A percentile compares a stretch with the other conserved stretches of the same genome.
Conservation (phyloP, 2,797 vertebrate genomes). For the Decapterus maruadsi region DNA sequence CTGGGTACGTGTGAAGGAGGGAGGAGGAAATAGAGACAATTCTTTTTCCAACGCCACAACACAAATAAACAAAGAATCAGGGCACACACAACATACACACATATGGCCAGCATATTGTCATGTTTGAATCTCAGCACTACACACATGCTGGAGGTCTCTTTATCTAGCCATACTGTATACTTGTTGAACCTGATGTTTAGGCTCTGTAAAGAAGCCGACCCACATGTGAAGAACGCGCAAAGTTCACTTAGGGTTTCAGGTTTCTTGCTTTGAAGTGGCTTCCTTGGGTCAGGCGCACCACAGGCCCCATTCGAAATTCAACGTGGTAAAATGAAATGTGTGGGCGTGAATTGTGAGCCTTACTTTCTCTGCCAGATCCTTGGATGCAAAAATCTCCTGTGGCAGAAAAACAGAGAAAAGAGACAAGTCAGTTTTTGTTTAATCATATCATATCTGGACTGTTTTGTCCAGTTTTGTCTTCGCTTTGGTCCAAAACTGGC, state of each 20-base stretch:
- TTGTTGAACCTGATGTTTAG: slow-evolving; percentile 5
- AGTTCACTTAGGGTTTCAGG: neutral
- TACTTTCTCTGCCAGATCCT: slow-evolving; percentile 82
- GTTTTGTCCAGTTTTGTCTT: neutral
- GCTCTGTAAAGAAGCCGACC: neutral
- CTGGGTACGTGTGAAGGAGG: slow-evolving; percentile 34
- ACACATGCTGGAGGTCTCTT: slow-evolving; percentile 4
- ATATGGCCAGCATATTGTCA: neutral
- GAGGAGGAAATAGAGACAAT: slow-evolving; percentile 26
- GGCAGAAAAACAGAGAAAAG: slow-evolving; percentile 12
- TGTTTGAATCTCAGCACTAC: slow-evolving; percentile 20
- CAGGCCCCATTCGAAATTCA: slow-evolving; percentile 41
- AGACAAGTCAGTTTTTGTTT: neutral
- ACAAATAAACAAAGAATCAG: slow-evolving; percentile 10
- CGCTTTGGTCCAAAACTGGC: slow-evolving; percentile 7
- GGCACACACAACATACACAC: slow-evolving; percentile 2
- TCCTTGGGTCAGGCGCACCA: slow-evolving; percentile 1
- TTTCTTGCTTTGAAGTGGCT: neutral
- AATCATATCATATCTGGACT: slow-evolving; percentile 9
- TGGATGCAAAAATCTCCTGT: slow-evolving; percentile 81
- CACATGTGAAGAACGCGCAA: neutral
- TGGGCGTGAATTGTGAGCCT: slow-evolving; percentile 49
- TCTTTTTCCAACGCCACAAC: slow-evolving; percentile 16
- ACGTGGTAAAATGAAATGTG: slow-evolving; percentile 10
- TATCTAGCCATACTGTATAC: neutral